phyloP scores from a whole-genome alignment of 2,888 invertebrate species.

The Drosophila prolongata region DNA sequence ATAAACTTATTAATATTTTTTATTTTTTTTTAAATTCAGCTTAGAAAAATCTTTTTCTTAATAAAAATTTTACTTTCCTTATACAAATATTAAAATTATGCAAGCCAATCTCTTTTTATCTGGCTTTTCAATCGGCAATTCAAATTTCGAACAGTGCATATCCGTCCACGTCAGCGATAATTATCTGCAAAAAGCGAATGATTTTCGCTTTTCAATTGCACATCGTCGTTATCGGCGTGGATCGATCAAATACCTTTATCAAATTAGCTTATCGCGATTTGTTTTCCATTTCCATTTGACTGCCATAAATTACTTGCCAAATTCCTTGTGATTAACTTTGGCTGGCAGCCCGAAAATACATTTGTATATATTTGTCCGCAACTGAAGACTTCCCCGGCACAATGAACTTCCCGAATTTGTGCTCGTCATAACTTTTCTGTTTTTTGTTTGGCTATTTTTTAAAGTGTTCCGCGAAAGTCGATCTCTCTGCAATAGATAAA shows the following conservation, averaged over 20 bases:
- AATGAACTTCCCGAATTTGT: slow-evolving; percentile 33
- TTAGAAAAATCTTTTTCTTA: no score
- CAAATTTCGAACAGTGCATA: background rate
- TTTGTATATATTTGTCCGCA: slow-evolving; percentile 7
- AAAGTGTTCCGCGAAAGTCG: slow-evolving; percentile 45
- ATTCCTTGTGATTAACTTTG: slow-evolving; percentile 28
- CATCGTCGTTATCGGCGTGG: slow-evolving; percentile 19
- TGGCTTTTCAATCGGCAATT: background rate
- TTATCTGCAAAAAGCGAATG: slow-evolving; percentile 16
- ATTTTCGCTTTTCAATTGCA: slow-evolving; percentile 35
- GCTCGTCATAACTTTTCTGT: slow-evolving; percentile 32
- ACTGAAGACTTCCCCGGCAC: slow-evolving; percentile 5
- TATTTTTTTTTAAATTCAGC: no score
- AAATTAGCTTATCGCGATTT: slow-evolving; percentile 41
- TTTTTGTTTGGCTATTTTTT: slow-evolving; percentile 1
- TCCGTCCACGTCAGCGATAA: slow-evolving; percentile 8
- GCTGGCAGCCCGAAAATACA: slow-evolving; percentile 27
- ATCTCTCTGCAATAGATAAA: slow-evolving; percentile 34
- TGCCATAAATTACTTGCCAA: slow-evolving; percentile 33
- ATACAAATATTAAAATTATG: no score
- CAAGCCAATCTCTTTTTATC: no score
- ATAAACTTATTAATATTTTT: no score
- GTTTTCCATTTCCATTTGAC: slow-evolving; percentile 20
- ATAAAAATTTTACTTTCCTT: no score
- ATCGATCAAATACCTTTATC: slow-evolving; percentile 40